Evolutionary conservation across 2,888 invertebrate genomes (phyloP).

Genomic region (Pseudococcus longispinus): DNA sequence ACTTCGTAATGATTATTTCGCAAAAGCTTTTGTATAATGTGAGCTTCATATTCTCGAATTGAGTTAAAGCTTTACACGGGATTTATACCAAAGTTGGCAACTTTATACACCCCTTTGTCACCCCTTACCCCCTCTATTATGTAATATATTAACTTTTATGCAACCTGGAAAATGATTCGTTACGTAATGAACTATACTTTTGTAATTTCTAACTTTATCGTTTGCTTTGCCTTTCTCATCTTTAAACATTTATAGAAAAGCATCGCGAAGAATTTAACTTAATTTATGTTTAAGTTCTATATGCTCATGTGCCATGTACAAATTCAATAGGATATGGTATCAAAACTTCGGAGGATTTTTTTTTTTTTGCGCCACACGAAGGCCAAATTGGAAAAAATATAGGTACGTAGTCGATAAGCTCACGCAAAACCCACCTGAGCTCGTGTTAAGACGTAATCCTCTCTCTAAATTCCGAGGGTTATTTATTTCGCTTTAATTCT

Average conservation of each 20-base stretch:
- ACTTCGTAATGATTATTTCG: slow-evolving; percentile 38
- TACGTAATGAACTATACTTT: slow-evolving; percentile 45
- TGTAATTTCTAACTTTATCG: slow-evolving; percentile 35
- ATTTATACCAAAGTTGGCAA: slow-evolving; percentile 29
- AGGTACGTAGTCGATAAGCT: not conserved
- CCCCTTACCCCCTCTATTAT: not conserved
- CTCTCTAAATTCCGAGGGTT: slow-evolving; percentile 6
- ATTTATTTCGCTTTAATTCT: slow-evolving; percentile 36
- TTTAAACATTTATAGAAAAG: slow-evolving; percentile 22
- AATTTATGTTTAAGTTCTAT: not conserved
- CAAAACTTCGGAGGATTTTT: not conserved
- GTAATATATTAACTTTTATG: slow-evolving; percentile 40
- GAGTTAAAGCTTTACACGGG: slow-evolving; percentile 38
- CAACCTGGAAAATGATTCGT: slow-evolving; percentile 32
- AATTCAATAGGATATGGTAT: not conserved
- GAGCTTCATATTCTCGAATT: slow-evolving; percentile 34
- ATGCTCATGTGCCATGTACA: not conserved
- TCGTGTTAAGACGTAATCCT: slow-evolving; percentile 25
- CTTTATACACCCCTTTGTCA: not conserved
- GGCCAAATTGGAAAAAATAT: not conserved
- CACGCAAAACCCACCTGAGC: slow-evolving; percentile 28
- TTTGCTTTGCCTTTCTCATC: not conserved
- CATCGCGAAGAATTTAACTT: not conserved
- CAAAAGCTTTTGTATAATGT: slow-evolving; percentile 31
- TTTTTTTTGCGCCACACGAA: not conserved